A percentile compares a stretch with the other conserved stretches of the same genome.
These are phyloP conservation scores for Diplogasteroides magnus DNA, from an alignment of 1,140 invertebrate species.

Conservation along the genomic window DNA sequence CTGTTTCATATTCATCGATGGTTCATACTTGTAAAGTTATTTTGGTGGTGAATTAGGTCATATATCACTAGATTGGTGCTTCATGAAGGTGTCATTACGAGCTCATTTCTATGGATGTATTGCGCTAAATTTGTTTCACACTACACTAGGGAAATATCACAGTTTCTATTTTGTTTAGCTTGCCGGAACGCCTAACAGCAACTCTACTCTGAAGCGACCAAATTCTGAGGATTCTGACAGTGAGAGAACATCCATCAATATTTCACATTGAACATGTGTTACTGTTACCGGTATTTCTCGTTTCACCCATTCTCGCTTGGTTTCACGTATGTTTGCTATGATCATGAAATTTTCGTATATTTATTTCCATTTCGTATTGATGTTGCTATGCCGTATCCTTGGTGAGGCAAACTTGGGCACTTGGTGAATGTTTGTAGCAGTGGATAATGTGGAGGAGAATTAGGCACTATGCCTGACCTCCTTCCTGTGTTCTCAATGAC, in stretches of 20 bases:
- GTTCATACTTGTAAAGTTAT: background rate
- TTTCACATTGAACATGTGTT: constrained; percentile 22
- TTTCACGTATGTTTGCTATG: constrained; percentile 8
- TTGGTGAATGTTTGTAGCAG: constrained; percentile 11
- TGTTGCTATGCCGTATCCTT: constrained; percentile 20
- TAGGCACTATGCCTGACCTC: too few species aligned
- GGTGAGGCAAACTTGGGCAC: background rate
- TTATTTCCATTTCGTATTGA: constrained; percentile 8
- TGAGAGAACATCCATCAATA: constrained; percentile 30
- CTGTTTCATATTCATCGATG: background rate
- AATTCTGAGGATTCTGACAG: constrained; percentile 46
- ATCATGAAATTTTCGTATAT: constrained; percentile 21
- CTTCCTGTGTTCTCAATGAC: too few species aligned
- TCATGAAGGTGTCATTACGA: too few species aligned
- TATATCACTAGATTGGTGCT: too few species aligned
- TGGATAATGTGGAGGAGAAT: too few species aligned
- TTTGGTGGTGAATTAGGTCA: constrained; percentile 10
- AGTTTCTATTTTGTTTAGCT: constrained; percentile 45
- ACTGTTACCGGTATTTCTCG: constrained; percentile 12
- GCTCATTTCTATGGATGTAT: too few species aligned
- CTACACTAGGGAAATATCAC: constrained; percentile 6
- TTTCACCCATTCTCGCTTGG: constrained; percentile 16
- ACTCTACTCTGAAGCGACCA: constrained; percentile 45
- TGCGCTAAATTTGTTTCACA: background rate
- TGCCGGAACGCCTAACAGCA: constrained; percentile 21